Evolutionary conservation across 1,140 invertebrate genomes (phyloP).

Genomic region (Caenorhabditis remanei): DNA sequence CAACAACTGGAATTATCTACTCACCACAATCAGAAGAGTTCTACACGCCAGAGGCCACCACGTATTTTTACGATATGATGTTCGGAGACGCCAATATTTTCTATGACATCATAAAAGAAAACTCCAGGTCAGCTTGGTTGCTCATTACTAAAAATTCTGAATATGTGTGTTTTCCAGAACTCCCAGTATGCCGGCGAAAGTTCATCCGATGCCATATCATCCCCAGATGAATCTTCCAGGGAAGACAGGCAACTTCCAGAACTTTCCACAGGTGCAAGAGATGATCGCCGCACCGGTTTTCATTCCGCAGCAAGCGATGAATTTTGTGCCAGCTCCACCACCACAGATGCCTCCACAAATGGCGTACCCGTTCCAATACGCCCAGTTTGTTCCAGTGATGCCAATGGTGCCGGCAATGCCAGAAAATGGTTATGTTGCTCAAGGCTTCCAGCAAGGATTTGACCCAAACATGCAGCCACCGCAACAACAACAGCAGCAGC

Average conservation of each 20-base stretch:
- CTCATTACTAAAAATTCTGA: no score
- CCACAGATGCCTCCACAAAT: no score
- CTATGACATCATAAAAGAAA: not conserved
- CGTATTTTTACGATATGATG: not conserved
- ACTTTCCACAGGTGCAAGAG: not conserved
- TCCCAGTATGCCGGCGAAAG: conserved; percentile 13
- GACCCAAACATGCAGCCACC: no score
- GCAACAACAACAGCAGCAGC: no score
- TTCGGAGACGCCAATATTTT: not conserved
- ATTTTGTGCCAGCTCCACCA: no score
- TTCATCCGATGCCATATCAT: conserved; percentile 15
- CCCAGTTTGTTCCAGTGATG: no score
- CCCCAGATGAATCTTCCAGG: not conserved
- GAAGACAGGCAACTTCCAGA: not conserved
- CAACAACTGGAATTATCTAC: not conserved
- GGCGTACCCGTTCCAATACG: no score
- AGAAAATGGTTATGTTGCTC: no score
- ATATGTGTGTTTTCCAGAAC: not conserved
- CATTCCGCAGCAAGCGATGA: no score
- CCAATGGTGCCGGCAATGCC: no score
- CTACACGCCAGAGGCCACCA: not conserved
- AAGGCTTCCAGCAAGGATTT: no score
- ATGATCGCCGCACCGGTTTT: no score
- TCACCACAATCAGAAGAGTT: not conserved
- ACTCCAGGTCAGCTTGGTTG: not conserved